Conservation (phyloP, 1,140 invertebrate genomes). For the Capitella teleta region DNA sequence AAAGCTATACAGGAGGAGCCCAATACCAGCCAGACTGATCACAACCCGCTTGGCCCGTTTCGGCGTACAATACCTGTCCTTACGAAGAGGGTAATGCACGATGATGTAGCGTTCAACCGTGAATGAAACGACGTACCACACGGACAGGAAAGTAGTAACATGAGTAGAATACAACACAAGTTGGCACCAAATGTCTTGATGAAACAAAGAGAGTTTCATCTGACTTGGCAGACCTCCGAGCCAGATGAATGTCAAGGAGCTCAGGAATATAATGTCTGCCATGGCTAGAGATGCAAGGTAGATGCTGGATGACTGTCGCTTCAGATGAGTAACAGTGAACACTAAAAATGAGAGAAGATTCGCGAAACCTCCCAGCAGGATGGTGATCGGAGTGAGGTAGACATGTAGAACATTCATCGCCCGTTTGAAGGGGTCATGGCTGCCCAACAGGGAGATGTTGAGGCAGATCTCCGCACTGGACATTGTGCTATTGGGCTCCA, state of each 20-base stretch:
- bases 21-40: no score
- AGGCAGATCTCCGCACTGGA: no score
- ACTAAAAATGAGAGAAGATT: conserved; percentile 11
- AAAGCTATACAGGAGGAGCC: no score
- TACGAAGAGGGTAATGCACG: conserved; percentile 1
- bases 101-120: conserved; percentile 7
- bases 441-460: no score
- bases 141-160: conserved; percentile 8
- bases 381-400: conserved; percentile 11
- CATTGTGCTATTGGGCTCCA: no score
- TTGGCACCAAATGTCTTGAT: conserved; percentile 18
- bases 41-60: no score
- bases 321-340: conserved; percentile 10
- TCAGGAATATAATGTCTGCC: conserved; percentile 10
- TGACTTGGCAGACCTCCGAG: no score
- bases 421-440: no score
- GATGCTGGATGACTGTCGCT: conserved; percentile 6
- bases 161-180: conserved; percentile 7
- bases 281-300: conserved; percentile 9
- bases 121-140: conserved; percentile 8
- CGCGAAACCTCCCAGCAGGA: conserved; percentile 7
- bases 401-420: no score
- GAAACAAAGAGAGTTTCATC: conserved; percentile 12
- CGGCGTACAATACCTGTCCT: conserved; percentile 8
- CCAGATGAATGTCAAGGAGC: conserved; percentile 6